Percentiles rank a stretch among this genome's conserved stretches.
Conservation (phyloP, 2,797 vertebrate genomes). For the Streptopelia turtur region DNA sequence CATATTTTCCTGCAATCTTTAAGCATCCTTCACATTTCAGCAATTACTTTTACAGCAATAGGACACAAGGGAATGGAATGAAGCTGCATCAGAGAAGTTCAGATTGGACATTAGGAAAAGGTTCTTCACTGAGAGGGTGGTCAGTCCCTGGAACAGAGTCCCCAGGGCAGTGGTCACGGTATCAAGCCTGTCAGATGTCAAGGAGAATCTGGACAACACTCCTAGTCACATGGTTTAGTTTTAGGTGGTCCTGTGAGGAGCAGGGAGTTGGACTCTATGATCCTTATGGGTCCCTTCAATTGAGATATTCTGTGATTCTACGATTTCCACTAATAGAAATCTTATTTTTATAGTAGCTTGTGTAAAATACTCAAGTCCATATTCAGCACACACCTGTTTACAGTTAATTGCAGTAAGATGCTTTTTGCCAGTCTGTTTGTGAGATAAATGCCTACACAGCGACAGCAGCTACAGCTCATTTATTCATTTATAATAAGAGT, state of each 20-base stretch:
- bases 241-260: not conserved
- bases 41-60: not conserved
- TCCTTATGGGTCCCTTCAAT: not conserved
- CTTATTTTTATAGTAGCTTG: not conserved
- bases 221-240: not conserved
- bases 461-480: not conserved
- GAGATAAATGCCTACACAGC: not conserved
- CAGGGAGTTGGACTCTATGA: not conserved
- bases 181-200: not conserved
- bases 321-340: not conserved
- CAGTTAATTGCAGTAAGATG: not conserved
- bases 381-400: not conserved
- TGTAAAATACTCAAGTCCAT: not conserved
- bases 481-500: not conserved
- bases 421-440: not conserved
- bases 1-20: not conserved
- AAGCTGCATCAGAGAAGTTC: not conserved
- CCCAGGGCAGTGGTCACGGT: not conserved
- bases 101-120: not conserved
- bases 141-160: not conserved
- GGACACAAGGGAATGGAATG: not conserved
- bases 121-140: not conserved
- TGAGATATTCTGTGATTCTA: not conserved
- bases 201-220: fast-evolving
- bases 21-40: not conserved